Percentiles rank a stretch among this genome's conserved stretches.
Evolutionary conservation across 2,888 invertebrate genomes (phyloP).

Genomic region (Dexiosoma caninum): DNA sequence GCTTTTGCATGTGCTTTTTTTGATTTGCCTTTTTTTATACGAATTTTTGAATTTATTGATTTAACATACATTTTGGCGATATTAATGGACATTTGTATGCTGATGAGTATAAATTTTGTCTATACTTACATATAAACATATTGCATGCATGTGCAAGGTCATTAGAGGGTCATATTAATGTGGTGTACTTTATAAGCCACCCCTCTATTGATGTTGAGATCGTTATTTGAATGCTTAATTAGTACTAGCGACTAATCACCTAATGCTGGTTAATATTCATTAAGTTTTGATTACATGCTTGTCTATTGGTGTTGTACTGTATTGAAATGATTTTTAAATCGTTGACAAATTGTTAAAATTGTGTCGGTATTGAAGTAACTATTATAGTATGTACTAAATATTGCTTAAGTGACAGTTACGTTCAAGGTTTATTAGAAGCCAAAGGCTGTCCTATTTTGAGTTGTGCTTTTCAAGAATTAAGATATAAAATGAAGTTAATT

Average conservation of each 20-base stretch:
- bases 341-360: background rate
- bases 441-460: no score
- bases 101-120: conserved; percentile 11
- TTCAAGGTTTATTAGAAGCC: no score
- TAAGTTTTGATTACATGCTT: background rate
- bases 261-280: background rate
- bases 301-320: background rate
- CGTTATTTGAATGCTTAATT: conserved; percentile 58
- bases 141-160: conserved; percentile 48
- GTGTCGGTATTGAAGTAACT: background rate
- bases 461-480: no score
- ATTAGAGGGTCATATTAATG: conserved; percentile 43
- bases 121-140: background rate
- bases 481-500: no score
- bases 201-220: conserved; percentile 6
- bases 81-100: conserved; percentile 46
- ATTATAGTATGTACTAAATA: background rate
- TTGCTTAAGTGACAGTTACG: background rate
- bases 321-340: background rate
- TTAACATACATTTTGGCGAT: conserved; percentile 27
- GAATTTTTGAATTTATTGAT: conserved; percentile 7
- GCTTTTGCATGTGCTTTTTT: background rate
- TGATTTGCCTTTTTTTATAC: background rate
- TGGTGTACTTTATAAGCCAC: background rate
- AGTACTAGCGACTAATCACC: conserved; percentile 18